Conservation (phyloP, 2,888 invertebrate species). For the Gasteruption jaculator region DNA sequence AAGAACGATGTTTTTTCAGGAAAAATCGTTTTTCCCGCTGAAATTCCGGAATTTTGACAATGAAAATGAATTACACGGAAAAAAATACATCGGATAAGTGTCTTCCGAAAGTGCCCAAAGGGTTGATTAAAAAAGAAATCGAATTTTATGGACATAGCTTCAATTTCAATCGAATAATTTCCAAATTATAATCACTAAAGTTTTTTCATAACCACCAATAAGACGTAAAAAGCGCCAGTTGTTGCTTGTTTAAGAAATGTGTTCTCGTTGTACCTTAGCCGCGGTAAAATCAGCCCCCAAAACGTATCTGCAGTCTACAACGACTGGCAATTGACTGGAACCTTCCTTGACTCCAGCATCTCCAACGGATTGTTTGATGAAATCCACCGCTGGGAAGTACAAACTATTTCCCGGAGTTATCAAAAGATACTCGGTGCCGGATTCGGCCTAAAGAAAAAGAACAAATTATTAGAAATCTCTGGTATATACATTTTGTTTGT, state of each 20-base stretch:
- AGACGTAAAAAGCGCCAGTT: no score
- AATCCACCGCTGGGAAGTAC: slow-evolving; percentile 81
- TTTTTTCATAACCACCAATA: no score
- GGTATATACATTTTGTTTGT: not conserved
- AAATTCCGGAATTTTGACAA: no score
- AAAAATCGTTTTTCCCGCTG: no score
- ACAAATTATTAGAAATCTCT: slow-evolving; percentile 10
- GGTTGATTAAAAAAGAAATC: slow-evolving; percentile 8
- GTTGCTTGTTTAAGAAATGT: not conserved
- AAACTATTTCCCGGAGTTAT: slow-evolving; percentile 77
- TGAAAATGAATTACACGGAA: no score
- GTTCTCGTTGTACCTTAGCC: slow-evolving; percentile 62
- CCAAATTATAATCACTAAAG: not conserved
- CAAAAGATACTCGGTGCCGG: slow-evolving; percentile 68
- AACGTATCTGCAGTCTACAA: slow-evolving; percentile 77
- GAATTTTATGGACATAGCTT: not conserved
- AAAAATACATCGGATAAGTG: no score
- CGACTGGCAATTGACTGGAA: slow-evolving; percentile 68
- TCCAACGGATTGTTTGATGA: slow-evolving; percentile 74
- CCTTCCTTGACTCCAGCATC: slow-evolving; percentile 69
- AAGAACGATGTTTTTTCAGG: no score
- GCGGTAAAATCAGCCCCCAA: slow-evolving; percentile 83
- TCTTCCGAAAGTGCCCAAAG: no score
- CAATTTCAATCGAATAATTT: not conserved
- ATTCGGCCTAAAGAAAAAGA: slow-evolving; percentile 57